phyloP scores from a whole-genome alignment of 2,888 invertebrate species.

The Esperia sulphurella region DNA sequence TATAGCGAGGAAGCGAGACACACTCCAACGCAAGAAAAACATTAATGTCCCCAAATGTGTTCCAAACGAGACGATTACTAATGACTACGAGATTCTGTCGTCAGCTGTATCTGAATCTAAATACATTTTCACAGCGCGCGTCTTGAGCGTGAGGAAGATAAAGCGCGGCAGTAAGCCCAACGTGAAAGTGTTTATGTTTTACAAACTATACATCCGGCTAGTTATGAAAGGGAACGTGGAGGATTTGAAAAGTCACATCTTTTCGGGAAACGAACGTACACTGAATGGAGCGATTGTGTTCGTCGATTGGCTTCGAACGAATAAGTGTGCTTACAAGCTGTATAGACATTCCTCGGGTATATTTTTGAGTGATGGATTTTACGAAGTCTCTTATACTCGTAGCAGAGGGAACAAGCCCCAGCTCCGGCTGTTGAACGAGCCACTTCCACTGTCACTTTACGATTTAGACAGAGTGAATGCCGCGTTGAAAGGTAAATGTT shows the following conservation, averaged over 20 bases:
- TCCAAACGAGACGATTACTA: constrained; percentile 77
- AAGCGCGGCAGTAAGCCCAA: constrained; percentile 57
- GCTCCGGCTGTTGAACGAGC: constrained; percentile 69
- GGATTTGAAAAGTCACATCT: constrained; percentile 60
- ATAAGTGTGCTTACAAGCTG: constrained; percentile 69
- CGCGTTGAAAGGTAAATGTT: constrained; percentile 76
- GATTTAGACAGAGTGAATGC: constrained; percentile 76
- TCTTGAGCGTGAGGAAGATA: constrained; percentile 71
- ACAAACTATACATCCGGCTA: constrained; percentile 64
- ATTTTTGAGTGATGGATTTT: constrained; percentile 70
- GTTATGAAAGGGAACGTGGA: constrained; percentile 69
- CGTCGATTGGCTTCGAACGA: constrained; percentile 69
- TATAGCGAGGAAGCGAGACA: constrained; percentile 61
- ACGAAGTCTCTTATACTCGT: constrained; percentile 33
- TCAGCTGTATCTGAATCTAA: constrained; percentile 75
- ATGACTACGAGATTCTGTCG: constrained; percentile 77
- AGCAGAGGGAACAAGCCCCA: constrained; percentile 50
- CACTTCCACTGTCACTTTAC: constrained; percentile 70
- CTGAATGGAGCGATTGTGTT: constrained; percentile 70
- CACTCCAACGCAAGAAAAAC: constrained; percentile 65
- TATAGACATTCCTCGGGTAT: constrained; percentile 73
- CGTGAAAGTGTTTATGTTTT: constrained; percentile 66
- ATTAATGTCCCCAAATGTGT: constrained; percentile 69
- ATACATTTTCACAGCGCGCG: constrained; percentile 74
- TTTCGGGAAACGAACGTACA: constrained; percentile 59